A percentile compares a stretch with the other conserved stretches of the same genome.
Conservation (phyloP, 1,140 invertebrate species). For the Drosophila repletoides region DNA sequence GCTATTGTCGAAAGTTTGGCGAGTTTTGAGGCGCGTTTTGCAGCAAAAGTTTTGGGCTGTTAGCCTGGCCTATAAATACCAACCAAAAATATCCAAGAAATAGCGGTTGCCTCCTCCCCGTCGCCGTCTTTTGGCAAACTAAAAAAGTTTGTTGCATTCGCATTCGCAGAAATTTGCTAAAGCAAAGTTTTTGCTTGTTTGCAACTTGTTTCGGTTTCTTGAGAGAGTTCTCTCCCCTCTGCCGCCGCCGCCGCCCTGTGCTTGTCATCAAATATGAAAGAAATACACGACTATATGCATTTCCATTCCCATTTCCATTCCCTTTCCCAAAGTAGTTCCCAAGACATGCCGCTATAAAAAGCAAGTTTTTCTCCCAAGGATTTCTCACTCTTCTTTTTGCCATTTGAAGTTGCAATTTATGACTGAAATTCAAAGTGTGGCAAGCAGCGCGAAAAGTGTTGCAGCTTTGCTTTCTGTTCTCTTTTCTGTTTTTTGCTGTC, state of each 20-base stretch:
- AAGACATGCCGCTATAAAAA: slow-evolving; percentile 14
- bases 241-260: not conserved
- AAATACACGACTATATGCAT: slow-evolving; percentile 48
- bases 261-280: slow-evolving; percentile 49
- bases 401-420: slow-evolving; percentile 44
- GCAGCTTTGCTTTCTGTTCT: not conserved
- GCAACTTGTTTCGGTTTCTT: slow-evolving; percentile 64
- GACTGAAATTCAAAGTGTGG: slow-evolving; percentile 21
- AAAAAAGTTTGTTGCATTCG: slow-evolving; percentile 46
- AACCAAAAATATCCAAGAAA: slow-evolving; percentile 48
- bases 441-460: not conserved
- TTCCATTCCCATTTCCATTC: no score
- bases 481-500: no score
- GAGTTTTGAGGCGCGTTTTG: slow-evolving; percentile 30
- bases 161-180: slow-evolving; percentile 33
- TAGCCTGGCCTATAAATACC: slow-evolving; percentile 48
- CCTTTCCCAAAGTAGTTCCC: slow-evolving; percentile 14
- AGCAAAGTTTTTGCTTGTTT: slow-evolving; percentile 65
- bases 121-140: not conserved
- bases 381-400: slow-evolving; percentile 32
- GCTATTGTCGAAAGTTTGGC: slow-evolving; percentile 53
- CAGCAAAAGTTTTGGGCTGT: slow-evolving; percentile 34
- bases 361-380: slow-evolving; percentile 13
- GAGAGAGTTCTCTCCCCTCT: not conserved
- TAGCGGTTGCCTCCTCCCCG: slow-evolving; percentile 32